These are phyloP conservation scores for Tigriopus japonicus DNA, from an alignment of 1,140 invertebrate species.

Conservation along the genomic window DNA sequence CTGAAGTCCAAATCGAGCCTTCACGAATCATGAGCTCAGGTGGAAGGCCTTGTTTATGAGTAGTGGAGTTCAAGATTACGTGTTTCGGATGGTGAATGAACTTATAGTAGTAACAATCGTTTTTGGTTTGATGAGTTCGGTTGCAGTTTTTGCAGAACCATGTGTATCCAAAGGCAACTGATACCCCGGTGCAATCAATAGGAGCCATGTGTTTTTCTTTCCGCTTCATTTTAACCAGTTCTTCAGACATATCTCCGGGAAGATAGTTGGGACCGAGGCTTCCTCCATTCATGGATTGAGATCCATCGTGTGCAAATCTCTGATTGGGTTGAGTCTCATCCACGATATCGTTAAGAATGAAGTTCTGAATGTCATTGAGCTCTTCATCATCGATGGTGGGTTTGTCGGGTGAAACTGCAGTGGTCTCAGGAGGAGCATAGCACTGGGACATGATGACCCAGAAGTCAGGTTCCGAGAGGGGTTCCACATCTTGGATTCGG, in stretches of 20 bases:
- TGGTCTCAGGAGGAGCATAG: not conserved
- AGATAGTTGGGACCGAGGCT: not conserved
- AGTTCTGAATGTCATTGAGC: not conserved
- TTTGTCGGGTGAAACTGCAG: not conserved
- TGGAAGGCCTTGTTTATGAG: not conserved
- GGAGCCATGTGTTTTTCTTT: slow-evolving; percentile 8
- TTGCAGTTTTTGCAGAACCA: slow-evolving; percentile 1
- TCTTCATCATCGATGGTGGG: not conserved
- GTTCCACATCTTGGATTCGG: not conserved
- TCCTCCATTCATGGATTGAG: not conserved
- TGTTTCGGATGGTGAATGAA: not conserved
- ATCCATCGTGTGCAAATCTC: not conserved
- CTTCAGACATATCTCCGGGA: not conserved
- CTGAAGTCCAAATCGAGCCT: not conserved
- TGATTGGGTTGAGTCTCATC: not conserved
- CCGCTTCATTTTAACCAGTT: not conserved
- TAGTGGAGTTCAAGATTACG: not conserved
- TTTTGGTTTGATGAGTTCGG: not conserved
- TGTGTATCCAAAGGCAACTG: not conserved
- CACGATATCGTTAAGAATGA: not conserved
- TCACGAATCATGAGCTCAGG: not conserved
- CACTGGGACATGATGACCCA: not conserved
- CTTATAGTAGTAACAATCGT: not conserved
- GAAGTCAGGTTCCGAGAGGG: not conserved
- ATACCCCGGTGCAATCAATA: slow-evolving; percentile 7